Evolutionary conservation across 1,140 invertebrate species (phyloP).

Genomic region (Hyles euphorbiae): DNA sequence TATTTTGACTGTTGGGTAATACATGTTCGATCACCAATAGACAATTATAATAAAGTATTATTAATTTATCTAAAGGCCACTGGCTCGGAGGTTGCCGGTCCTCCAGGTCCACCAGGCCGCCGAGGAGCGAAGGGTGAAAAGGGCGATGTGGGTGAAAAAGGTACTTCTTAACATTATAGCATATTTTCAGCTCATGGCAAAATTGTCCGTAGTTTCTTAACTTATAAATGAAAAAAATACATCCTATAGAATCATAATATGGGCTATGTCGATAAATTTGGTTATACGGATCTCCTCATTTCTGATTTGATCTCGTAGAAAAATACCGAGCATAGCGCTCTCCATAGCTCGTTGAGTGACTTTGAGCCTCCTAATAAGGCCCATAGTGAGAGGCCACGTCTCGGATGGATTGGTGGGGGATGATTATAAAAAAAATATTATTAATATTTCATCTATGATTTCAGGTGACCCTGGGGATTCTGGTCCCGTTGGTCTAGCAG

Average conservation of each 20-base stretch:
- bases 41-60: too few relatives aligned
- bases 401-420: not conserved
- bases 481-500: conserved; percentile 47
- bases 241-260: not conserved
- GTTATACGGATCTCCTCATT: not conserved
- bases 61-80: too few relatives aligned
- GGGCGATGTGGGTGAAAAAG: conserved; percentile 44
- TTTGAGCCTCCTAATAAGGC: too few relatives aligned
- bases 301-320: not conserved
- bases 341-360: too few relatives aligned
- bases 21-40: too few relatives aligned
- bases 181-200: too few relatives aligned
- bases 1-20: too few relatives aligned
- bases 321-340: too few relatives aligned
- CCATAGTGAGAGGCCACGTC: not conserved
- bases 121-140: conserved; percentile 43
- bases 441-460: conserved; percentile 10
- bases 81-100: conserved; percentile 11
- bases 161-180: conserved; percentile 16
- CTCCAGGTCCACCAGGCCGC: conserved; percentile 31
- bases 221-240: not conserved
- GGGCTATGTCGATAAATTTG: not conserved
- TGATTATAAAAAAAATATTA: not conserved
- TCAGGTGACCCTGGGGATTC: conserved; percentile 44
- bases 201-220: too few relatives aligned